Evolutionary conservation across 2,888 invertebrate genomes (phyloP).

Genomic region (Coelopa pilipes): DNA sequence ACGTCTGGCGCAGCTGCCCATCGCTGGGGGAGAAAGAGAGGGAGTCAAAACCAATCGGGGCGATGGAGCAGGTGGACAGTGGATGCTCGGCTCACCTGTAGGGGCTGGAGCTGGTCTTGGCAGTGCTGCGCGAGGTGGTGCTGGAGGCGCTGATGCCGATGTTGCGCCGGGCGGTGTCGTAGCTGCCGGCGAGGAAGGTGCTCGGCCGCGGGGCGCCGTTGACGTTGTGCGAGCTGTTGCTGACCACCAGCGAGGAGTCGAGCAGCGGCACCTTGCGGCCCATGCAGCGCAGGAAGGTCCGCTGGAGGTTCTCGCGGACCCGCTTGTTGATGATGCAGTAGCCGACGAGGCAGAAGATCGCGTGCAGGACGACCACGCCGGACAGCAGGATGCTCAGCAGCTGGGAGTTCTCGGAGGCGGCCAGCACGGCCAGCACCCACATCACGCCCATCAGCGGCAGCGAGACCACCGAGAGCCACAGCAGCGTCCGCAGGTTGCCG

Average conservation of each 20-base stretch:
- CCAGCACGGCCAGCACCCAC: conserved; percentile 86
- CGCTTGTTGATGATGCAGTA: conserved; percentile 89
- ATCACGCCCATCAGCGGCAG: conserved; percentile 84
- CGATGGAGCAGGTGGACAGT: background rate
- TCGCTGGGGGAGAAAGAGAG: conserved; percentile 70
- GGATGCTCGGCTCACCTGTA: conserved; percentile 74
- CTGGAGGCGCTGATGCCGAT: conserved; percentile 95
- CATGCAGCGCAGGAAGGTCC: conserved; percentile 75
- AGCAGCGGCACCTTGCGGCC: conserved; percentile 84
- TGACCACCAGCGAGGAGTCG: conserved; percentile 79
- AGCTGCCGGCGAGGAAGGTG: conserved; percentile 62
- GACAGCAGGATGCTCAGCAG: conserved; percentile 82
- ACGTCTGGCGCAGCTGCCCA: conserved; percentile 83
- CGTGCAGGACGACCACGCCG: conserved; percentile 80
- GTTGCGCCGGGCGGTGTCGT: conserved; percentile 76
- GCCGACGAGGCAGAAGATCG: conserved; percentile 84
- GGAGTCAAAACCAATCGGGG: background rate
- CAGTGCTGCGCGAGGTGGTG: conserved; percentile 93
- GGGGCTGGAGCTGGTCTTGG: conserved; percentile 93
- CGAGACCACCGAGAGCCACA: conserved; percentile 89
- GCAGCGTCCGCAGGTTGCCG: conserved; percentile 82
- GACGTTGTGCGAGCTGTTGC: conserved; percentile 82
- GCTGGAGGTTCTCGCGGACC: conserved; percentile 77
- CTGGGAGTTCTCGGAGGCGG: conserved; percentile 79
- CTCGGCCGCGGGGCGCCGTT: conserved; percentile 67